A percentile compares a stretch with the other conserved stretches of the same genome.
Conservation (phyloP, 2,113 vertebrate genomes). For the Scomber scombrus region DNA sequence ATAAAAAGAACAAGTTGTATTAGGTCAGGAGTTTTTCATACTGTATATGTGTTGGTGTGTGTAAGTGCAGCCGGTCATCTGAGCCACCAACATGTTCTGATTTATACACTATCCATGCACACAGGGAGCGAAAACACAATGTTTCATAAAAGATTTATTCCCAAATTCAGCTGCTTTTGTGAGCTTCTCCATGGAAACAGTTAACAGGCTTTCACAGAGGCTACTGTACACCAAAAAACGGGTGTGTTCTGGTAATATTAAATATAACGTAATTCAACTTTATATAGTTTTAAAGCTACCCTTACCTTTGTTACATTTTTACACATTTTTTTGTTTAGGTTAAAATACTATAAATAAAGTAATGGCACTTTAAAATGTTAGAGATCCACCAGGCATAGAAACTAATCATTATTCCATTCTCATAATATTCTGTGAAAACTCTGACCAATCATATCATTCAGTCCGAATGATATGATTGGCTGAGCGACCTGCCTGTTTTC, state of each 20-base stretch:
- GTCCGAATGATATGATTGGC: too few relatives aligned
- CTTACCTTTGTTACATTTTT: too few relatives aligned
- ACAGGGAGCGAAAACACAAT: constrained; percentile 56
- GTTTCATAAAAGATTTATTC: constrained; percentile 64
- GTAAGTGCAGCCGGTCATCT: background rate
- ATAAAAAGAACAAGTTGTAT: constrained; percentile 73
- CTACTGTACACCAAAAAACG: background rate
- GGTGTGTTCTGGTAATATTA: background rate
- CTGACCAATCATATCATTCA: too few relatives aligned
- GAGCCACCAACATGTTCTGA: constrained; percentile 29
- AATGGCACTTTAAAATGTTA: too few relatives aligned
- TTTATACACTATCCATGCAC: constrained; percentile 53
- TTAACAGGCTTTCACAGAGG: constrained; percentile 17
- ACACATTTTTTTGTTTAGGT: too few relatives aligned
- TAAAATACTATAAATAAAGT: too few relatives aligned
- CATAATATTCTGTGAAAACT: too few relatives aligned
- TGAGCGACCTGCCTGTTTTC: too few relatives aligned
- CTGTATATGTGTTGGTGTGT: constrained; percentile 21
- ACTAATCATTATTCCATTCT: too few relatives aligned
- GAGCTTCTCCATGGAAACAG: constrained; percentile 31
- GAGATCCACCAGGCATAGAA: too few relatives aligned
- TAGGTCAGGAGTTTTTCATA: constrained; percentile 32
- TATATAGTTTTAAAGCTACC: background rate
- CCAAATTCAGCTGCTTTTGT: constrained; percentile 53
- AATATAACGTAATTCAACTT: background rate